Conservation (phyloP, 2,113 vertebrate species). For the Equus przewalskii region DNA sequence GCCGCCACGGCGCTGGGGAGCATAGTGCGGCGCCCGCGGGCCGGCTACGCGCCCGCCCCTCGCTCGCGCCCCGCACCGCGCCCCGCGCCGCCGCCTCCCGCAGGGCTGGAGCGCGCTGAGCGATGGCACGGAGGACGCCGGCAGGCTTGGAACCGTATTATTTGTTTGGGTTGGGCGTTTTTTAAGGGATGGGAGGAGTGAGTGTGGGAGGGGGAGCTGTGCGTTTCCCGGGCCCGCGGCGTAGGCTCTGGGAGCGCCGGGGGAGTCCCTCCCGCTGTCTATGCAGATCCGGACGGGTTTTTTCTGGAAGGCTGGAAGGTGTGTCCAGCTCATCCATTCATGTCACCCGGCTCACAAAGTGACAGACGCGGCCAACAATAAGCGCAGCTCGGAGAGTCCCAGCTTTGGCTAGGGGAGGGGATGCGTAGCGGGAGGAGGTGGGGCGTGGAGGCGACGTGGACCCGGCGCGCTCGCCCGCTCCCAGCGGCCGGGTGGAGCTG, state of each 20-base stretch:
- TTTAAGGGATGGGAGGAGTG: conserved; percentile 57
- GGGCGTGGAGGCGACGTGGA: conserved; percentile 34
- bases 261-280: conserved; percentile 82
- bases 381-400: conserved; percentile 84
- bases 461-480: background rate
- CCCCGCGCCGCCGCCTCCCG: conserved; percentile 47
- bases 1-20: conserved; percentile 88
- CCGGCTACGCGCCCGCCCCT: background rate
- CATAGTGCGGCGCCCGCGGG: conserved; percentile 85
- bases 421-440: background rate
- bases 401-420: conserved; percentile 79
- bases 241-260: conserved; percentile 86
- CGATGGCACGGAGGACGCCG: background rate
- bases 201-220: background rate
- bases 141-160: conserved; percentile 39
- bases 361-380: conserved; percentile 94
- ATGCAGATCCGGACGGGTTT: background rate
- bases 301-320: conserved; percentile 92
- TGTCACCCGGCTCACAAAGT: conserved; percentile 93
- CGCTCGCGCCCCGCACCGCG: conserved; percentile 8
- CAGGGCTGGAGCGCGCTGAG: background rate
- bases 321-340: conserved; percentile 93
- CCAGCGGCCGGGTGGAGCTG: background rate
- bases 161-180: conserved; percentile 44
- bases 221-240: conserved; percentile 76